These are phyloP conservation scores for Xenops minutus DNA, from an alignment of 2,797 vertebrate species.

Conservation along the genomic window DNA sequence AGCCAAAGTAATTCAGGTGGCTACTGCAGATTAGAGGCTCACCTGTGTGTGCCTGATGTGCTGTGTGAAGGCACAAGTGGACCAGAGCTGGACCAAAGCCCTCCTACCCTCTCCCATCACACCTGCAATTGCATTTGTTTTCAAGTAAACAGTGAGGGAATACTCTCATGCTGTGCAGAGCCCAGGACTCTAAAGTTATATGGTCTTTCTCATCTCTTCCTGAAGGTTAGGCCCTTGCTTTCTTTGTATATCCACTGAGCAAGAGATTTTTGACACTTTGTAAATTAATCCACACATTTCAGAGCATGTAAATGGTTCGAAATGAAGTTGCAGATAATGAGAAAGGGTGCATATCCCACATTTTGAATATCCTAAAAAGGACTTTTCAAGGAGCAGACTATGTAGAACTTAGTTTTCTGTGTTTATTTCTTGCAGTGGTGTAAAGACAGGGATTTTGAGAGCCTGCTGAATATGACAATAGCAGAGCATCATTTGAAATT, in stretches of 20 bases:
- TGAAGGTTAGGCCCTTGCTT: background rate
- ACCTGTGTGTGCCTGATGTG: background rate
- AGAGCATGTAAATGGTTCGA: background rate
- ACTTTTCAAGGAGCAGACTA: background rate
- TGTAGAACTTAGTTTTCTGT: background rate
- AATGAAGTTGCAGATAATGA: background rate
- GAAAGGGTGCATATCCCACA: accelerated
- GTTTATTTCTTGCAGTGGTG: background rate
- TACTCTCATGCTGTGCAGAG: background rate
- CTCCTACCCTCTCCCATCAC: background rate
- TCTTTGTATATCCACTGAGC: background rate
- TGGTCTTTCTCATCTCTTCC: background rate
- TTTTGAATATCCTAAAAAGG: background rate
- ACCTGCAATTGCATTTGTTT: background rate
- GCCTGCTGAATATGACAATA: background rate
- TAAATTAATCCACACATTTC: background rate
- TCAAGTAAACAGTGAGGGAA: background rate
- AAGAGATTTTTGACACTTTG: background rate
- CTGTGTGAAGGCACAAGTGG: background rate
- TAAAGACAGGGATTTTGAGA: background rate
- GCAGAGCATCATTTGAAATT: background rate
- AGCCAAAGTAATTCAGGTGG: background rate
- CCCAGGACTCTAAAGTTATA: background rate
- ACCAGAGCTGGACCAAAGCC: background rate
- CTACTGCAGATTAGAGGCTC: background rate